Evolutionary conservation across 2,888 invertebrate genomes (phyloP), one percentile per base, ranked within the genome.

Genomic region (Callosobruchus maculatus): DNA sequence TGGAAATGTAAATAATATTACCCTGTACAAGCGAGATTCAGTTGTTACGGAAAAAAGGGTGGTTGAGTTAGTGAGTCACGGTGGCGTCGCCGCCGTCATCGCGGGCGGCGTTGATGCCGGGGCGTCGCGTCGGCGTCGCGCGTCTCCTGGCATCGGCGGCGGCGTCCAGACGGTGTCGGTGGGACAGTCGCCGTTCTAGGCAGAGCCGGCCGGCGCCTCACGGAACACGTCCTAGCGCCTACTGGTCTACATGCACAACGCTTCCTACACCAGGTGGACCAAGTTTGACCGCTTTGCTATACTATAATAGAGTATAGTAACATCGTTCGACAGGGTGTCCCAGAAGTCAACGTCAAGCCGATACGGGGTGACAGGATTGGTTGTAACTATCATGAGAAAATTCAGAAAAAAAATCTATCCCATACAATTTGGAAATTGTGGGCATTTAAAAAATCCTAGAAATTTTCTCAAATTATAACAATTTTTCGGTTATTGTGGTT

Each of bases 161-260:
- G 13, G 49, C 49, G 49, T 49, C 49, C 49, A 49, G 49, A 49
- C 49, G 49, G 49, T 49, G 49, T 49, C 49, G 49, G 13, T 49
- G 49, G 13, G 49, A 49, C 49, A 49, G 49, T 49, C 13, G 13
- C 49, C 49, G 13, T 49, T 49, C 7, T 49, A 49, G 49, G 49
- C 13, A 49, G 49, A 18, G 18, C 7, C 72, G 75, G 18, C 7
- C 72, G 75, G 75, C 75, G 75, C 75, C 75, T 71, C 75, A 75
- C 70, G 71, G 71, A 21, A 73, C 21, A 22, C 20, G 0, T 18
- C 20, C 3, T 18, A 73, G 75, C 75, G 75, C 75, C 75, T 18
- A 22, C 26, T 13, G 68, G 75, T 75, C 75, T 75, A 69, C 75
- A 72, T 72, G 74, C 73, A 73, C 20, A 22, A 21, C 4, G 26